Evolutionary conservation across 1,140 invertebrate genomes (phyloP).

Genomic region (Drosophila grimshawi): DNA sequence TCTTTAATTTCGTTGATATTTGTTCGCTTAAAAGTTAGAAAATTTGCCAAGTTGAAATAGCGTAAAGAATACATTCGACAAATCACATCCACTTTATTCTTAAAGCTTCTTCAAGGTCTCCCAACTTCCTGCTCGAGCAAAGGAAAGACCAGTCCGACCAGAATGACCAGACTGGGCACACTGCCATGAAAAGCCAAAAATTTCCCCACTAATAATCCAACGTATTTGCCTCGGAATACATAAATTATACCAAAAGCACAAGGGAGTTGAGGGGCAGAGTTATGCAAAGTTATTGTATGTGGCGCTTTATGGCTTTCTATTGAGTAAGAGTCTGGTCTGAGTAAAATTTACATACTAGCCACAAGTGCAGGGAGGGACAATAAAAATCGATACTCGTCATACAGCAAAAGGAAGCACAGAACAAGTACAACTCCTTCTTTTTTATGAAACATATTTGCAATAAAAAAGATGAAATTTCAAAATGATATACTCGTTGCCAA

Average conservation of each 20-base stretch:
- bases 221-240: constrained; percentile 28
- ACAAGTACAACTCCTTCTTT: too few relatives aligned
- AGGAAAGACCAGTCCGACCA: not conserved
- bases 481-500: constrained; percentile 4
- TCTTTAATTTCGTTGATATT: too few relatives aligned
- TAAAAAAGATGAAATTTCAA: constrained; percentile 21
- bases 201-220: constrained; percentile 16
- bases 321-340: not conserved
- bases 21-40: too few relatives aligned
- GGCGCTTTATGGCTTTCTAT: constrained; percentile 4
- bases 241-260: constrained; percentile 21
- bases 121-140: not conserved
- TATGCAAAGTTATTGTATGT: constrained; percentile 9
- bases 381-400: constrained; percentile 27
- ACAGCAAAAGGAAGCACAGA: not conserved
- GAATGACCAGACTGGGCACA: not conserved
- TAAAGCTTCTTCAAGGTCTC: not conserved
- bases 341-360: constrained; percentile 10
- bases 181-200: not conserved
- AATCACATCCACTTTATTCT: not conserved
- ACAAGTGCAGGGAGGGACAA: not conserved
- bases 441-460: constrained; percentile 4
- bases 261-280: not conserved
- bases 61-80: too few relatives aligned
- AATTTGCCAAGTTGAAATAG: too few relatives aligned